A percentile compares a stretch with the other conserved stretches of the same genome.
These are phyloP conservation scores for Caenorhabditis inopinata DNA, from an alignment of 1,140 invertebrate species.

Conservation along the genomic window DNA sequence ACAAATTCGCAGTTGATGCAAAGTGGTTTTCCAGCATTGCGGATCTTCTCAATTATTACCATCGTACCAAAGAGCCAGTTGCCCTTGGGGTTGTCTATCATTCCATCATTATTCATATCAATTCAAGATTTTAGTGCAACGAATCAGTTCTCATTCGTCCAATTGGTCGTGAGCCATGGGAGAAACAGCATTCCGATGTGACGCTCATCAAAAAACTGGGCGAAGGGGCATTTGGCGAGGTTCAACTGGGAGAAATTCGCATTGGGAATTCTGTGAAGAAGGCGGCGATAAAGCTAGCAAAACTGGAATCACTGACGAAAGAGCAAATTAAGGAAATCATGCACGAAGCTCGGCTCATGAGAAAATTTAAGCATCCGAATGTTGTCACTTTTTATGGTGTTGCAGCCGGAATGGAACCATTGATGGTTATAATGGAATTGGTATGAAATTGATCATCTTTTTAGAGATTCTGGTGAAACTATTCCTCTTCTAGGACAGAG, in stretches of 20 bases:
- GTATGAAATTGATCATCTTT: constrained; percentile 62
- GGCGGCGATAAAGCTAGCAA: constrained; percentile 36
- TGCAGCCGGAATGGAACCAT: constrained; percentile 93
- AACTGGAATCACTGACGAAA: constrained; percentile 42
- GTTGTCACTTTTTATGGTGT: constrained; percentile 93
- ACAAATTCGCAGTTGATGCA: constrained; percentile 4
- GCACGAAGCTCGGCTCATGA: constrained; percentile 79
- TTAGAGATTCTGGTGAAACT: constrained; percentile 86
- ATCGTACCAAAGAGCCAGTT: constrained; percentile 10
- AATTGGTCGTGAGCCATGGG: constrained; percentile 1
- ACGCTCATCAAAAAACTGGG: constrained; percentile 8
- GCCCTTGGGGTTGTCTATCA: not conserved
- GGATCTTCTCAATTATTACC: constrained; percentile 31
- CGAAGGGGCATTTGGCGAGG: constrained; percentile 41
- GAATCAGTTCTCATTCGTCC: not conserved
- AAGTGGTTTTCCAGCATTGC: not conserved
- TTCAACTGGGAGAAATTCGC: not conserved
- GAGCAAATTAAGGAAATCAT: constrained; percentile 50
- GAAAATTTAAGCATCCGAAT: constrained; percentile 88
- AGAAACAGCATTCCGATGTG: constrained; percentile 24
- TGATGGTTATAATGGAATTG: constrained; percentile 98
- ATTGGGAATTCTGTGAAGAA: constrained; percentile 8
- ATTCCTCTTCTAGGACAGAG: constrained; percentile 90
- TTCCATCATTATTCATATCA: too few relatives aligned
- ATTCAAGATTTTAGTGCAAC: not conserved